phyloP scores from a whole-genome alignment of 2,113 vertebrate genomes.

The Archilochus colubris region DNA sequence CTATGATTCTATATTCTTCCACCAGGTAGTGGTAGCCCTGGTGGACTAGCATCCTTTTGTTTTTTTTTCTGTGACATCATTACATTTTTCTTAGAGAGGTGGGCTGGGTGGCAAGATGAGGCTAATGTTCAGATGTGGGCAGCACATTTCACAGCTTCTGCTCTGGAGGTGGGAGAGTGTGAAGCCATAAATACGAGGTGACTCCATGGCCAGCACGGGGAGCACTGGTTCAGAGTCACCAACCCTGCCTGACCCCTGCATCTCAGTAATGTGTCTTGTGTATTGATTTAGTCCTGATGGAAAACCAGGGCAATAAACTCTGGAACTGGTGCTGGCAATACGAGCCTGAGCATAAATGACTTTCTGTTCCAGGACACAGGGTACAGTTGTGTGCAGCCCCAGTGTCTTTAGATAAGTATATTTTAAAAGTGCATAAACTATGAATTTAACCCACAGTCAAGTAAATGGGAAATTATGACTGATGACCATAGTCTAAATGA shows the following conservation, averaged over 20 bases:
- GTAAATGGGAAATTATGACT: constrained; percentile 4
- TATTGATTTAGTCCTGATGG: constrained; percentile 14
- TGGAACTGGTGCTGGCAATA: background rate
- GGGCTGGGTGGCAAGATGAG: background rate
- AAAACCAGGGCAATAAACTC: constrained; percentile 55
- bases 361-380: constrained; percentile 59
- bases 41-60: background rate
- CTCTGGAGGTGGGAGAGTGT: background rate
- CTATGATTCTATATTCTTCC: background rate
- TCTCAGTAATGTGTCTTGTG: background rate
- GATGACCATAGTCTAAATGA: constrained; percentile 13
- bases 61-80: background rate
- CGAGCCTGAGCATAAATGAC: constrained; percentile 16
- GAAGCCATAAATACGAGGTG: background rate
- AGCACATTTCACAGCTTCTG: background rate
- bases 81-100: background rate
- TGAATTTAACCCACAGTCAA: background rate
- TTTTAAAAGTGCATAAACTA: constrained; percentile 20
- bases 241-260: background rate
- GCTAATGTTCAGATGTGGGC: background rate
- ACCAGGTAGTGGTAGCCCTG: background rate
- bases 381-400: constrained; percentile 7
- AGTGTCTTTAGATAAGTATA: constrained; percentile 24
- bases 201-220: background rate
- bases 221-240: background rate